phyloP scores from a whole-genome alignment of 2,113 vertebrate species.

The Perccottus glenii region DNA sequence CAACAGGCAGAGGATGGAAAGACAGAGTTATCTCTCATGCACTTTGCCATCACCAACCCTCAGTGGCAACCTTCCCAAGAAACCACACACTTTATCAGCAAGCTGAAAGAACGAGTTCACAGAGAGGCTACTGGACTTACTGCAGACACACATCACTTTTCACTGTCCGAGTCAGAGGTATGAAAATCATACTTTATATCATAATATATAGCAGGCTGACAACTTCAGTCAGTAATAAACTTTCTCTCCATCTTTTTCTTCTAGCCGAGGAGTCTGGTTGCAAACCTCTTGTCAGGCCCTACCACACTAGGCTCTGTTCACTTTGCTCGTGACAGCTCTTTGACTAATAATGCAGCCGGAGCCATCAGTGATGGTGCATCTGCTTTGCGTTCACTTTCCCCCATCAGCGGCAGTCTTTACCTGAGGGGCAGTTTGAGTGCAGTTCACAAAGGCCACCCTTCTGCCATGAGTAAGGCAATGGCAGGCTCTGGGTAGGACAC shows the following conservation, averaged over 20 bases:
- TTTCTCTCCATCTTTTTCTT: conserved; percentile 23
- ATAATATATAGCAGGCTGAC: not conserved
- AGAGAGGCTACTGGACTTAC: conserved; percentile 84
- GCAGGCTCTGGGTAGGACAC: conserved; percentile 86
- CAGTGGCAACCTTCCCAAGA: conserved; percentile 95
- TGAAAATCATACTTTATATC: not conserved
- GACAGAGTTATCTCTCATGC: conserved; percentile 97
- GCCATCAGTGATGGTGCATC: conserved; percentile 83
- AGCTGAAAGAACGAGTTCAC: conserved; percentile 94
- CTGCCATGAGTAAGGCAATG: conserved; percentile 80
- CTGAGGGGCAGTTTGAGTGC: conserved; percentile 76
- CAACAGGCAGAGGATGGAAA: conserved; percentile 98
- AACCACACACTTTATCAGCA: conserved; percentile 95
- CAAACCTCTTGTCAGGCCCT: conserved; percentile 87
- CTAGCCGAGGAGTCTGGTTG: conserved; percentile 94
- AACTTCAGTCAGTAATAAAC: not conserved
- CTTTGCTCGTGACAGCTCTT: conserved; percentile 82
- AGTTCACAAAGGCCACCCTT: conserved; percentile 69
- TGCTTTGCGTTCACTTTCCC: conserved; percentile 90
- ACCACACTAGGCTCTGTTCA: conserved; percentile 84
- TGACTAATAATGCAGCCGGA: conserved; percentile 81
- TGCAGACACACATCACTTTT: conserved; percentile 84
- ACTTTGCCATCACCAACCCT: conserved; percentile 98
- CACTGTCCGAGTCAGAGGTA: conserved; percentile 90
- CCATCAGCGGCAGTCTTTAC: conserved; percentile 84